Conservation (phyloP, 1,140 invertebrate genomes). For the Diabrotica virgifera region DNA sequence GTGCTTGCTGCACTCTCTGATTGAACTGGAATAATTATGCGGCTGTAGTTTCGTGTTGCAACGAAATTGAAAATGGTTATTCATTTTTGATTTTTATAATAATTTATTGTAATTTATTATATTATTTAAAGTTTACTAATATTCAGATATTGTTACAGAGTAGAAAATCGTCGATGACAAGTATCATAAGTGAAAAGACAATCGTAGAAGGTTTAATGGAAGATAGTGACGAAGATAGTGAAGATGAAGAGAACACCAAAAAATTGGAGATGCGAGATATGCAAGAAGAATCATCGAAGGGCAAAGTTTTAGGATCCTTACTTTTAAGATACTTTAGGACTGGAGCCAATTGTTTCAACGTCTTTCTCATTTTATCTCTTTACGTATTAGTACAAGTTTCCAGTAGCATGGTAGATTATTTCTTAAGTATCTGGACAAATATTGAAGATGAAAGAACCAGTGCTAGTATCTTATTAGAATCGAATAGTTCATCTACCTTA, state of each 20-base stretch:
- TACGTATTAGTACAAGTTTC: constrained; percentile 66
- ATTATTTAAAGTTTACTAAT: background rate
- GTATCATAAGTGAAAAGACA: constrained; percentile 25
- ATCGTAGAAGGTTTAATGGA: constrained; percentile 29
- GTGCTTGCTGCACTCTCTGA: too few species aligned
- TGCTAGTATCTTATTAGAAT: background rate
- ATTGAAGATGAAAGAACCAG: constrained; percentile 32
- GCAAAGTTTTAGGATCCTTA: constrained; percentile 38
- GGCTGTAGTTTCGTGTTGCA: too few species aligned
- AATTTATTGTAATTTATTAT: too few species aligned
- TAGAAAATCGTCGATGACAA: constrained; percentile 23
- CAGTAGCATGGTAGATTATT: constrained; percentile 72
- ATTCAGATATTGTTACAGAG: constrained; percentile 19
- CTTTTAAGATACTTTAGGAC: constrained; percentile 61
- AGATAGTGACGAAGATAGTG: constrained; percentile 13
- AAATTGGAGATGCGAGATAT: constrained; percentile 26
- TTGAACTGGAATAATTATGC: too few species aligned
- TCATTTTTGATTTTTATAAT: too few species aligned
- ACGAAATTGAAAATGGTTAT: too few species aligned
- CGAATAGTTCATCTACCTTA: background rate
- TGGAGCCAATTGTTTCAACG: constrained; percentile 58
- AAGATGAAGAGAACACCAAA: constrained; percentile 13
- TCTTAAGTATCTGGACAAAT: constrained; percentile 70
- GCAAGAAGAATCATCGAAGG: constrained; percentile 40
- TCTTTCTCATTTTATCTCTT: constrained; percentile 56